phyloP scores from a whole-genome alignment of 2,113 vertebrate species.

The Ursus arctos region DNA sequence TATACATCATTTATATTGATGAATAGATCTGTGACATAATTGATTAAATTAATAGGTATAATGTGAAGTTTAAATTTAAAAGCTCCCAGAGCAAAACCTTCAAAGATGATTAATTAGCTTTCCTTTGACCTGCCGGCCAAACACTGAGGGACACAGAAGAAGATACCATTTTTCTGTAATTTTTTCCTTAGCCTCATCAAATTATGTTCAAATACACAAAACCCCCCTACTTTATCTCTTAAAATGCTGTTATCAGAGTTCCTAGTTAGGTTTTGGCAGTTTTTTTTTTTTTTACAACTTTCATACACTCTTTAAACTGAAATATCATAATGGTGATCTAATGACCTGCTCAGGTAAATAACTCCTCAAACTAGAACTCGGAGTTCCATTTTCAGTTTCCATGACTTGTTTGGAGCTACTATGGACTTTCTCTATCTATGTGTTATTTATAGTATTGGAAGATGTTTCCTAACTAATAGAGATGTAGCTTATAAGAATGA shows the following conservation, averaged over 20 bases:
- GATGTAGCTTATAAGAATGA: neutral
- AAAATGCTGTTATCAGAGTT: neutral
- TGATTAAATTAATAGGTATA: constrained; percentile 40
- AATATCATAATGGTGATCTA: neutral
- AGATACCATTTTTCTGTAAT: neutral
- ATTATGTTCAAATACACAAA: constrained; percentile 20
- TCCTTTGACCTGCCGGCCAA: neutral
- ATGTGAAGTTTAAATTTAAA: constrained; percentile 25
- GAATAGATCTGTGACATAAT: neutral
- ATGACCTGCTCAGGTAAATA: neutral
- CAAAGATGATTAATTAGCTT: constrained; percentile 24
- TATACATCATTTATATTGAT: constrained; percentile 26
- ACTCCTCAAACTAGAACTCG: neutral
- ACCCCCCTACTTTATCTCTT: neutral
- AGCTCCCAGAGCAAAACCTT: constrained; percentile 6
- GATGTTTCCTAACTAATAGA: constrained; percentile 1
- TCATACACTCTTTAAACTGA: neutral
- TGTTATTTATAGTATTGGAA: neutral
- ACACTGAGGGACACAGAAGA: neutral
- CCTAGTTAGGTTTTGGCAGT: neutral
- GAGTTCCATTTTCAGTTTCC: neutral
- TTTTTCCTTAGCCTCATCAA: neutral
- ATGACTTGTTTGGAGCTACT: neutral
- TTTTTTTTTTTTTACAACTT: neutral
- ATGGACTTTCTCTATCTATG: neutral